phyloP scores from a whole-genome alignment of 2,113 vertebrate species.

The Laterallus jamaicensis region DNA sequence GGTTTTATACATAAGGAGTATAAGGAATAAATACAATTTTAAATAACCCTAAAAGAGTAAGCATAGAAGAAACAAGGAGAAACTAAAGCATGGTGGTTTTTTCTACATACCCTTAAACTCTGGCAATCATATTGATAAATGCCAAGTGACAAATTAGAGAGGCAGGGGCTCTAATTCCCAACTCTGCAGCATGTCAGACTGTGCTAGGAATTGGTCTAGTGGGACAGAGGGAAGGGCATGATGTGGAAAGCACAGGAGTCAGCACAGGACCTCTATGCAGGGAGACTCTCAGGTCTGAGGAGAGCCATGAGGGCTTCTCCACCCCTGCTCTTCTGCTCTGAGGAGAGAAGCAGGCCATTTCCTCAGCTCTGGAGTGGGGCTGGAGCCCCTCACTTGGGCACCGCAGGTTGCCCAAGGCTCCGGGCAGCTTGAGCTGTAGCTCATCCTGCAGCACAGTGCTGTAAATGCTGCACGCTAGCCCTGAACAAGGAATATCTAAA shows the following conservation, averaged over 20 bases:
- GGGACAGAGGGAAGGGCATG: background rate
- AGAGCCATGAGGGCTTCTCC: background rate
- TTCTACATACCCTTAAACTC: background rate
- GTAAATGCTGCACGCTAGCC: background rate
- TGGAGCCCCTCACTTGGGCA: background rate
- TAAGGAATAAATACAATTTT: background rate
- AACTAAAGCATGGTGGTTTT: background rate
- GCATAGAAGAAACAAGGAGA: background rate
- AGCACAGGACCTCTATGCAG: background rate
- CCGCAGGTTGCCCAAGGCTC: rapidly evolving
- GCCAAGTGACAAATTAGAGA: background rate
- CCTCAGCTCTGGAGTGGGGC: background rate
- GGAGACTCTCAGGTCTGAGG: background rate
- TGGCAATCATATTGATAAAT: background rate
- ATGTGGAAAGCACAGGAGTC: background rate
- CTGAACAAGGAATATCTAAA: background rate
- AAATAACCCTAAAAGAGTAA: background rate
- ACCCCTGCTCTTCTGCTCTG: rapidly evolving
- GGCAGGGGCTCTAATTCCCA: background rate
- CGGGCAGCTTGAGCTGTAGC: background rate
- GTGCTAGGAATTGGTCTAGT: background rate
- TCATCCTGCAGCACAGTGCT: background rate
- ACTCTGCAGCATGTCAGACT: background rate
- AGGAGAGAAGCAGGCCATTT: background rate
- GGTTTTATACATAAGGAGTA: background rate